Conservation (phyloP, 2,888 invertebrate species). For the Ormyrus labotus region DNA sequence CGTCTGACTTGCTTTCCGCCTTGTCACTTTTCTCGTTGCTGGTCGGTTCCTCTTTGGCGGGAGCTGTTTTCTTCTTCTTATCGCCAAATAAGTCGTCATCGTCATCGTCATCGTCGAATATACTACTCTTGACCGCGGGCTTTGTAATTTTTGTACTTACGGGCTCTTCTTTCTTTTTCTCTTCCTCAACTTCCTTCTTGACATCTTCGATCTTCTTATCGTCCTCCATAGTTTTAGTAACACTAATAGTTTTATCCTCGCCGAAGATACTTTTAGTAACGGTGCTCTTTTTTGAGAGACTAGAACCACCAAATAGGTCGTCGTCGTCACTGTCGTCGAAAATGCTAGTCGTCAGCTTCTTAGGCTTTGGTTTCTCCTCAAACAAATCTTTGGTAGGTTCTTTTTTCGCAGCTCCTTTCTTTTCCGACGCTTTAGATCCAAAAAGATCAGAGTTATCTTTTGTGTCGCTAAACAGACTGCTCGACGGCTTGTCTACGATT, state of each 20-base stretch:
- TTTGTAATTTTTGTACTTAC: constrained; percentile 14
- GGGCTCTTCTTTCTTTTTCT: not conserved
- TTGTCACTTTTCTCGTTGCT: not conserved
- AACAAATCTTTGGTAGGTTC: constrained; percentile 31
- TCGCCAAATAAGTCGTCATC: constrained; percentile 63
- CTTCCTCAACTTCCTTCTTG: not conserved
- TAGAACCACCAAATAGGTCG: constrained; percentile 53
- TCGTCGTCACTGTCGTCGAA: constrained; percentile 58
- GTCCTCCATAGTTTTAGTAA: constrained; percentile 35
- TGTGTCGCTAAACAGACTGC: constrained; percentile 24
- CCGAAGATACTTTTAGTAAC: constrained; percentile 17
- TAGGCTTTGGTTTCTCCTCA: constrained; percentile 55
- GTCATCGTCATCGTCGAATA: constrained; percentile 60
- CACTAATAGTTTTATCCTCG: constrained; percentile 8
- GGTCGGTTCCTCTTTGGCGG: not conserved
- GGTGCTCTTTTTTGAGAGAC: constrained; percentile 6
- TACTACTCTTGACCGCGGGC: constrained; percentile 13
- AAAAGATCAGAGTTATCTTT: constrained; percentile 10
- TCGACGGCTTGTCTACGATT: constrained; percentile 4
- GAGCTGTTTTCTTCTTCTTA: constrained; percentile 42
- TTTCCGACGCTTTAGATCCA: not conserved
- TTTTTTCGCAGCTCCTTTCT: not conserved
- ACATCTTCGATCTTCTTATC: constrained; percentile 22
- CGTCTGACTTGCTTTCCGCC: not conserved
- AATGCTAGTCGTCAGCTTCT: constrained; percentile 59